phyloP scores from a whole-genome alignment of 2,888 invertebrate species.

The Drosophila formosana region DNA sequence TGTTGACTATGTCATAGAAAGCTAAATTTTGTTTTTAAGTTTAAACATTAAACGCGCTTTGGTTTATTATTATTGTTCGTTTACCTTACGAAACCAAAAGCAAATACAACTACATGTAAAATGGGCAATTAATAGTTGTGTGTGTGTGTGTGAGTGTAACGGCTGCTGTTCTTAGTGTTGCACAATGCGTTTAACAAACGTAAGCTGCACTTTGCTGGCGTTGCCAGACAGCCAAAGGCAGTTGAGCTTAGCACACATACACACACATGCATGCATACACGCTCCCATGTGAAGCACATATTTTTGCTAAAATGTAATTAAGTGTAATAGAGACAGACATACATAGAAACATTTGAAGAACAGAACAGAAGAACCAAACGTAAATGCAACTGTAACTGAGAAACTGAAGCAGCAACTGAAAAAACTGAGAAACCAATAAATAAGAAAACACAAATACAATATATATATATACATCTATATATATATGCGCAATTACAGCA shows the following conservation, averaged over 20 bases:
- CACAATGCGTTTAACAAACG: slow-evolving; percentile 2
- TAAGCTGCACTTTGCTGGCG: slow-evolving; percentile 11
- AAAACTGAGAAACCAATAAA: slow-evolving; percentile 46
- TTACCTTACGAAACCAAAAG: slow-evolving; percentile 7
- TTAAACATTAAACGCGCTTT: slow-evolving; percentile 21
- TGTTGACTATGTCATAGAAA: slow-evolving; percentile 36
- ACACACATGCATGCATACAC: not conserved
- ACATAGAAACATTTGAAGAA: slow-evolving; percentile 13
- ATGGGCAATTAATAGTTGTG: slow-evolving; percentile 1
- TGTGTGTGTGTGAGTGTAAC: slow-evolving; percentile 7
- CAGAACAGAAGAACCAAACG: slow-evolving; percentile 41
- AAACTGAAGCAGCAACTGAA: slow-evolving; percentile 49
- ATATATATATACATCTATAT: slow-evolving; percentile 1
- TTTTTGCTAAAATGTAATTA: slow-evolving; percentile 55
- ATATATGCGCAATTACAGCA: slow-evolving; percentile 49
- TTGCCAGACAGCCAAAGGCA: slow-evolving; percentile 5
- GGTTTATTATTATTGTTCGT: slow-evolving; percentile 11
- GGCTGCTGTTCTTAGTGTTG: slow-evolving; percentile 26
- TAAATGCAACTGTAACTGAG: slow-evolving; percentile 55
- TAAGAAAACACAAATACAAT: slow-evolving; percentile 20
- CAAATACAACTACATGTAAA: slow-evolving; percentile 8
- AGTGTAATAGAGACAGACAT: slow-evolving; percentile 41
- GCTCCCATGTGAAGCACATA: slow-evolving; percentile 13
- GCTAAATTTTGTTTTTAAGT: slow-evolving; percentile 29
- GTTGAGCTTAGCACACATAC: slow-evolving; percentile 12